These are phyloP conservation scores for Alentia gelatinosa DNA, from an alignment of 2,888 invertebrate species.

Conservation along the genomic window DNA sequence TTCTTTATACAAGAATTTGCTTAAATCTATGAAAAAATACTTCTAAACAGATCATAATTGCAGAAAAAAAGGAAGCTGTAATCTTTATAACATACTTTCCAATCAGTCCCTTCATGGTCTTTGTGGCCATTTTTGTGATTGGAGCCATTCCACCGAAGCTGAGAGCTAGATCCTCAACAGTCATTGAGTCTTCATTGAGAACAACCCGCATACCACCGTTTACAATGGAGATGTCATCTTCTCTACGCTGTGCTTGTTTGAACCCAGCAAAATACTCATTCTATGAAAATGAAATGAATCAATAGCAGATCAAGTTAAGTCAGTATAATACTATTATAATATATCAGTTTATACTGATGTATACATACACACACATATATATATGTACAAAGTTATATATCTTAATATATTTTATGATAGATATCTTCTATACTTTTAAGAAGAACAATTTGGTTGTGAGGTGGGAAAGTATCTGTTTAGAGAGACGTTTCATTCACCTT, in stretches of 20 bases:
- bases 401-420: neutral
- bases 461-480: no score
- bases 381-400: neutral
- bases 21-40: no score
- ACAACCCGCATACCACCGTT: constrained; percentile 89
- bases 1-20: no score
- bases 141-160: constrained; percentile 98
- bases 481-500: no score
- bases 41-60: neutral
- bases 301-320: neutral
- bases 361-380: neutral
- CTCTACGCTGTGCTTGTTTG: constrained; percentile 94
- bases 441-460: no score
- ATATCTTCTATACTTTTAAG: no score
- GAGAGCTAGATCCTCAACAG: constrained; percentile 85
- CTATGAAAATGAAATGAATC: constrained; percentile 75
- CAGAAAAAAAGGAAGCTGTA: neutral
- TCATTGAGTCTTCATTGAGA: constrained; percentile 83
- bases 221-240: constrained; percentile 98
- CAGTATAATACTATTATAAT: neutral
- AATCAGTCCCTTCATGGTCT: constrained; percentile 84
- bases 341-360: neutral
- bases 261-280: constrained; percentile 90
- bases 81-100: constrained; percentile 73
- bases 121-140: constrained; percentile 88